These are phyloP conservation scores for Gonocerus acuteangulatus DNA, from an alignment of 2,888 invertebrate genomes.

Conservation along the genomic window DNA sequence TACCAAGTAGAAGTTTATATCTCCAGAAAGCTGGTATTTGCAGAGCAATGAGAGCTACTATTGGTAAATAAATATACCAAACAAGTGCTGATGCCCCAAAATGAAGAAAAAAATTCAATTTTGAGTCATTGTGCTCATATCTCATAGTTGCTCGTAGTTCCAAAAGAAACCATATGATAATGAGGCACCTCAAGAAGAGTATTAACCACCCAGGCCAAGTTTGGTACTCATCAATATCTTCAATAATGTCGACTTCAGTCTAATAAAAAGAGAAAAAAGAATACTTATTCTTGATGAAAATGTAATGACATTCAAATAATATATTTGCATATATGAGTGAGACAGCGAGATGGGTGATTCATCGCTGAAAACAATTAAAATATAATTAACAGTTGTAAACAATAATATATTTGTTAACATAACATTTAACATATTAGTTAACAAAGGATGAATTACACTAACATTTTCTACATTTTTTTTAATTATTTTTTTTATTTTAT, in stretches of 20 bases:
- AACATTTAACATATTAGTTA: too few species aligned
- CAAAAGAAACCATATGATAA: conserved; percentile 83
- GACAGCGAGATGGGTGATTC: background rate
- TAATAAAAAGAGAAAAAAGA: conserved; percentile 45
- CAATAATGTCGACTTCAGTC: conserved; percentile 93
- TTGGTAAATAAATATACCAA: conserved; percentile 95
- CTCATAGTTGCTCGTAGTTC: conserved; percentile 67
- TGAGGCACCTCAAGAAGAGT: conserved; percentile 71
- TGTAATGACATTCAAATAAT: too few species aligned
- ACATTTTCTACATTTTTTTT: too few species aligned
- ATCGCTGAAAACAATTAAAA: too few species aligned
- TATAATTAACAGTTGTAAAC: too few species aligned
- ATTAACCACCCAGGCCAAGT: conserved; percentile 97
- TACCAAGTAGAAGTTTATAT: conserved; percentile 85
- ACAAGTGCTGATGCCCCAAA: conserved; percentile 95
- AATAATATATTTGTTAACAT: too few species aligned
- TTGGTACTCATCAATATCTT: conserved; percentile 94
- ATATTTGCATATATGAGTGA: background rate
- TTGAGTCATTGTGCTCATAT: conserved; percentile 70
- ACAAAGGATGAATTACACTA: too few species aligned
- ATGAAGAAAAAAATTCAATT: conserved; percentile 87
- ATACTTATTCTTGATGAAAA: too few species aligned
- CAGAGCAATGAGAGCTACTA: conserved; percentile 84
- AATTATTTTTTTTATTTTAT: too few species aligned
- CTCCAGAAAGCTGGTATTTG: conserved; percentile 93